Evolutionary conservation across 2,888 invertebrate species (phyloP).

Genomic region (Acanthosoma haemorrhoidale): DNA sequence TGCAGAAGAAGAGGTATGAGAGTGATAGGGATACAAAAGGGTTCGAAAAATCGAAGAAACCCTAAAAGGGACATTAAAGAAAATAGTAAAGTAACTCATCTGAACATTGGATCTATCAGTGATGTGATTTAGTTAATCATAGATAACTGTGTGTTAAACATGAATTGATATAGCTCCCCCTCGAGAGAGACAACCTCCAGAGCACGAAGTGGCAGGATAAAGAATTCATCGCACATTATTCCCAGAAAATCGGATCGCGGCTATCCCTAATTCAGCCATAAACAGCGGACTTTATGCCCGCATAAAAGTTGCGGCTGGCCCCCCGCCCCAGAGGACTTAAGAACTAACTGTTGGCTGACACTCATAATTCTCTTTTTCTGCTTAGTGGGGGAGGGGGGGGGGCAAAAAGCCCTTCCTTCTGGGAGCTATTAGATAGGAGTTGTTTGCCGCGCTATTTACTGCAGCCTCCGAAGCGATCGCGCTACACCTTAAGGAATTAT

Average conservation of each 20-base stretch:
- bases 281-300: not conserved
- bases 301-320: not conserved
- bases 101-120: no score
- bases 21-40: no score
- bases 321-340: not conserved
- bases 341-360: not conserved
- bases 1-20: no score
- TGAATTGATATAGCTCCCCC: no score
- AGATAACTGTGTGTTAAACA: no score
- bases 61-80: no score
- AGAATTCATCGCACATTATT: not conserved
- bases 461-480: not conserved
- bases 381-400: not conserved
- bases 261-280: no score
- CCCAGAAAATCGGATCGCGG: not conserved
- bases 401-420: constrained; percentile 3
- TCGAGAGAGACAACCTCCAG: no score
- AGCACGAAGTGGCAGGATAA: not conserved
- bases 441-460: constrained; percentile 4
- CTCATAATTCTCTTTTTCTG: constrained; percentile 9
- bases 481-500: not conserved
- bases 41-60: no score
- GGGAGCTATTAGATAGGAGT: constrained; percentile 11
- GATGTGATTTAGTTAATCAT: no score
- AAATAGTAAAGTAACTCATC: no score